Evolutionary conservation across 2,888 invertebrate species (phyloP), one percentile per base, ranked within the genome.

Genomic region (Vesta saturnalis): DNA sequence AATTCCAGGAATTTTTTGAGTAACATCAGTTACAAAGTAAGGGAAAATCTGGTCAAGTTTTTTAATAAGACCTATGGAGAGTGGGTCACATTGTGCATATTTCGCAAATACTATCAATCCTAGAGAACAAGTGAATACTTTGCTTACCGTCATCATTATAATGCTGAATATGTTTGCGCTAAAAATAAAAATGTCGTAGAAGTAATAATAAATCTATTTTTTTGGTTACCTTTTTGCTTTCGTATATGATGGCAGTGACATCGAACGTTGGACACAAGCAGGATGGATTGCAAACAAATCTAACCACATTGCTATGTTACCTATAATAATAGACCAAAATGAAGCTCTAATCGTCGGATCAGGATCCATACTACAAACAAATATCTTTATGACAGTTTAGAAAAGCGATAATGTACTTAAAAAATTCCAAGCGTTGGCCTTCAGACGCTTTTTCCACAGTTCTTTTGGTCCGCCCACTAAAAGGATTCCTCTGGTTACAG

Each of bases 11-110:
- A 90, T 86, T 79, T 87, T 83, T 0, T 84, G 82, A 0, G 91
- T 86, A 15, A 90, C 84, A 73, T 90, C 90, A 86, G 92, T 90
- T 3, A 92, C 87, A 77, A 90, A 92, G 75, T 89, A 88, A 0
- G 92, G 92, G 0, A 92, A 85, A 5, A 79, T 63, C 69, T 88
- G 87, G 78, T 88, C 88, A 72, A 85, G 83, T 78, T 85, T 86
- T 46, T 84, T 83, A 30, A 88, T 86, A 69, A 85, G 86, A 46
- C 88, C 86, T 1, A 88, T 85, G n/a, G 85, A 78, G 0, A 89
- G 75, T 0, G 90, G 90, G 80, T 91, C 91, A 70, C 91, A 91
- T 1, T 87, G n/a, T 67, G 87, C 86, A 74, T 89, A 91, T 83
- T 87, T 89, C 0, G 89, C 87, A 73, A 88, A 90, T 72, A 90